Percentiles rank a stretch among this genome's conserved stretches.
phyloP scores from a whole-genome alignment of 2,797 vertebrate species.

The Crocidura indochinensis region DNA sequence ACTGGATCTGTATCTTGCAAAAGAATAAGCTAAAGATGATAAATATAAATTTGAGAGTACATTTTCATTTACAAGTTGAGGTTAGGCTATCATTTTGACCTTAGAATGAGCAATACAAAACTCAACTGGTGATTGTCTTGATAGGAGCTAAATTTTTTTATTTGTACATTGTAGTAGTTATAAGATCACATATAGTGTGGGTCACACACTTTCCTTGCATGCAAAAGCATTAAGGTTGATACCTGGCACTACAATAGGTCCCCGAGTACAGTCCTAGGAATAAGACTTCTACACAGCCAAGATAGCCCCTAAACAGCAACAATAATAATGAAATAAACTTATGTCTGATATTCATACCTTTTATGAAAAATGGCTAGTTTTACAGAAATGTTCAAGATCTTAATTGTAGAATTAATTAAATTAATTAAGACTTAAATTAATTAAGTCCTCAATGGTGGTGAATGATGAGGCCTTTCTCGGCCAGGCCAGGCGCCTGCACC shows the following conservation, averaged over 20 bases:
- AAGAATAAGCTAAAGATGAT: slow-evolving; percentile 31
- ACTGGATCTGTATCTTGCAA: slow-evolving; percentile 38
- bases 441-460: too few species aligned
- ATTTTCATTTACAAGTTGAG: slow-evolving; percentile 27
- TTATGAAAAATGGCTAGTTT: too few species aligned
- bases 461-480: too few species aligned
- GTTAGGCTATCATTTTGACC: slow-evolving; percentile 9
- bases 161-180: not conserved
- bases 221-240: too few species aligned
- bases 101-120: not conserved
- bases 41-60: slow-evolving; percentile 42
- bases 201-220: too few species aligned
- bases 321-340: not conserved
- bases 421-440: too few species aligned
- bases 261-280: too few species aligned
- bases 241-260: too few species aligned
- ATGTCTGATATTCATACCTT: not conserved
- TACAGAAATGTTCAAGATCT: not conserved
- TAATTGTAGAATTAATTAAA: not conserved
- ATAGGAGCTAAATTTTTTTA: slow-evolving; percentile 1
- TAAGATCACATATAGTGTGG: not conserved
- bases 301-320: too few species aligned
- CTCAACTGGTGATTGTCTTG: not conserved
- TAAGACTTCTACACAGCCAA: too few species aligned
- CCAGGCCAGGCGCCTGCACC: too few species aligned